Evolutionary conservation across 2,888 invertebrate species (phyloP), one percentile per base, ranked within the genome.

Genomic region (Gasteruption jaculator): DNA sequence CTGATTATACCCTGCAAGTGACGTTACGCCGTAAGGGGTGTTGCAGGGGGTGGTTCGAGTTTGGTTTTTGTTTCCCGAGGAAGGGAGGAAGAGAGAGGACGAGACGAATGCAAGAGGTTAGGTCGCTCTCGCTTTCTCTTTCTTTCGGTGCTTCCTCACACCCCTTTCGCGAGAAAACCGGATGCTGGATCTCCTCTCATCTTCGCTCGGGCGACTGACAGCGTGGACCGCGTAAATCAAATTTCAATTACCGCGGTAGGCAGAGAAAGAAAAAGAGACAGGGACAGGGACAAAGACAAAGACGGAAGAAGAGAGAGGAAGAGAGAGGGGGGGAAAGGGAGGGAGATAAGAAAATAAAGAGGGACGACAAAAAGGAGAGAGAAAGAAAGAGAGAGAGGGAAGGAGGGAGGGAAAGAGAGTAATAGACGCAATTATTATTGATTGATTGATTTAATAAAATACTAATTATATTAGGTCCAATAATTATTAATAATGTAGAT

Each of bases 1-100:
- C 71, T 71, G 72, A 73, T 73, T 72, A 73, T 71, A 69, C 66
- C 71, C 72, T 71, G 71, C 69, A 65, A 70, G 63, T 72, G 72
- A 72, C 71, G 65, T 71, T 69, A 64, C 59, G 58, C 62, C 62
- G 58, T 57, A 57, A 60, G 64, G 62, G 60, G n/a, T n/a, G n/a
- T n/a, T 58, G 56, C 61, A 59, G 61, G 58, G 61, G 58, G 53
- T 59, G 60, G 59, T 64, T 57, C 57, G 59, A 63, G 64, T 66
- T 67, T 68, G 67, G 58, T 69, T 70, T 70, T 70, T 69, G 68
- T 67, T 67, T 63, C 59, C 59, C 56, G 53, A 53, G 56, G 41
- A n/a, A n/a, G n/a, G n/a, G n/a, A n/a, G n/a, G n/a, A n/a, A n/a
- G n/a, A n/a, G n/a, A n/a, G n/a, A n/a, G n/a, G n/a, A n/a, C n/a